Evolutionary conservation across 2,797 vertebrate genomes (phyloP).

Genomic region (Thunnus albacares): DNA sequence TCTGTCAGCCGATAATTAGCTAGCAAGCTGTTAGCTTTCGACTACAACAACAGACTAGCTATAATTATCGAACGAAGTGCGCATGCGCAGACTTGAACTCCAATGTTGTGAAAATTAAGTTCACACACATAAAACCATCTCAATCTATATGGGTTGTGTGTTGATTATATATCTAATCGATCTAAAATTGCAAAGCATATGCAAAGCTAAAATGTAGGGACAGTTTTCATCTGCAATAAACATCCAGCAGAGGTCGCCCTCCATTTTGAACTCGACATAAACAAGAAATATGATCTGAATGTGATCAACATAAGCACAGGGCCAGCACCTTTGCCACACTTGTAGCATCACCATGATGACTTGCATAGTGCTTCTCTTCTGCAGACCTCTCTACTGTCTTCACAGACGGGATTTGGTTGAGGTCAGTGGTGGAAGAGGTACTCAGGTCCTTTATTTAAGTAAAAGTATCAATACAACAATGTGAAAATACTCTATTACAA

Average conservation of each 20-base stretch:
- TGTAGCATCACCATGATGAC: not conserved
- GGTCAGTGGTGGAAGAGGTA: too few relatives aligned
- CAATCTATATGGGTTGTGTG: not conserved
- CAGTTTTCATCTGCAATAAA: not conserved
- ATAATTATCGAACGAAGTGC: not conserved
- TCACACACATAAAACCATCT: rapidly evolving
- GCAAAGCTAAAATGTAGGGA: too few relatives aligned
- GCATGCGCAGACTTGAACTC: conserved; percentile 61
- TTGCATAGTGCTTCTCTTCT: not conserved
- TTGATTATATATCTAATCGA: not conserved
- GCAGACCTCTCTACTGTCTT: too few relatives aligned
- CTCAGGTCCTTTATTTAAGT: too few relatives aligned
- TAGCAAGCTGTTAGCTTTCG: conserved; percentile 1
- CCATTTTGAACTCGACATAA: not conserved
- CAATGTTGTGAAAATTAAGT: not conserved
- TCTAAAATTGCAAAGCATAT: not conserved
- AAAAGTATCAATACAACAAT: too few relatives aligned
- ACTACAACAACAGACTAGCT: conserved; percentile 44
- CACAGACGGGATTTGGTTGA: too few relatives aligned
- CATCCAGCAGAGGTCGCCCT: conserved; percentile 66
- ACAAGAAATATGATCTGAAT: not conserved
- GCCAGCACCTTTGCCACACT: too few relatives aligned
- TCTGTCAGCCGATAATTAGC: not conserved
- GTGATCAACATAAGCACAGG: too few relatives aligned
- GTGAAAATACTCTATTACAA: too few relatives aligned